Evolutionary conservation across 2,888 invertebrate genomes (phyloP).

Genomic region (Bimastos eiseni): DNA sequence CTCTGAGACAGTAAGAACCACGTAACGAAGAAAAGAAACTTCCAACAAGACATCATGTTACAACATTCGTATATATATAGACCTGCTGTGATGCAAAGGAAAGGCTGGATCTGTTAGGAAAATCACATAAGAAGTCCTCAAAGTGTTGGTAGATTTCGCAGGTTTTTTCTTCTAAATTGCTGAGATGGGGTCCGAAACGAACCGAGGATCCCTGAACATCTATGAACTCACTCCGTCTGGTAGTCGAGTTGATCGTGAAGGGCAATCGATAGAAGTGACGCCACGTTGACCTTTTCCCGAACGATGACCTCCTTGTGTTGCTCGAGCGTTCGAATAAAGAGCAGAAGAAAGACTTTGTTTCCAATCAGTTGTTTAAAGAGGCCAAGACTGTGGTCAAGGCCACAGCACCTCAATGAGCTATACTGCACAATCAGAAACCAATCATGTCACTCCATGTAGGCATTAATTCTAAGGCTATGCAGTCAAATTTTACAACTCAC

Average conservation of each 20-base stretch:
- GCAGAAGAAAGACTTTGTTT: slow-evolving; percentile 95
- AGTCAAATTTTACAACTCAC: neutral
- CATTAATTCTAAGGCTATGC: neutral
- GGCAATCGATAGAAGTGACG: slow-evolving; percentile 96
- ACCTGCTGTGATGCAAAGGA: no score
- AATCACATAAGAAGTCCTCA: no score
- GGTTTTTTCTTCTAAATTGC: no score
- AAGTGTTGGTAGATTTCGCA: no score
- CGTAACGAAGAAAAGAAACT: no score
- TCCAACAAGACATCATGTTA: no score
- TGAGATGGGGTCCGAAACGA: no score
- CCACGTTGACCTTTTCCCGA: slow-evolving; percentile 92
- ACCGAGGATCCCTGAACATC: no score
- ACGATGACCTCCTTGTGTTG: slow-evolving; percentile 92
- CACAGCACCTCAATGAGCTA: neutral
- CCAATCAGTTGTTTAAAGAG: slow-evolving; percentile 76
- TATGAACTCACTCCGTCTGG: slow-evolving; percentile 79
- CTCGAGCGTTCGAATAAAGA: slow-evolving; percentile 94
- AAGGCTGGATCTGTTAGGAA: no score
- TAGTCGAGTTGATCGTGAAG: slow-evolving; percentile 98
- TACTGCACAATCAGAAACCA: neutral
- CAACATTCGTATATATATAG: no score
- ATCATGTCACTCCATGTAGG: neutral
- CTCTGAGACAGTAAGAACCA: no score
- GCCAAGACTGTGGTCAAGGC: neutral